Evolutionary conservation across 2,113 vertebrate genomes (phyloP).

Genomic region (Atlantisia rogersi): DNA sequence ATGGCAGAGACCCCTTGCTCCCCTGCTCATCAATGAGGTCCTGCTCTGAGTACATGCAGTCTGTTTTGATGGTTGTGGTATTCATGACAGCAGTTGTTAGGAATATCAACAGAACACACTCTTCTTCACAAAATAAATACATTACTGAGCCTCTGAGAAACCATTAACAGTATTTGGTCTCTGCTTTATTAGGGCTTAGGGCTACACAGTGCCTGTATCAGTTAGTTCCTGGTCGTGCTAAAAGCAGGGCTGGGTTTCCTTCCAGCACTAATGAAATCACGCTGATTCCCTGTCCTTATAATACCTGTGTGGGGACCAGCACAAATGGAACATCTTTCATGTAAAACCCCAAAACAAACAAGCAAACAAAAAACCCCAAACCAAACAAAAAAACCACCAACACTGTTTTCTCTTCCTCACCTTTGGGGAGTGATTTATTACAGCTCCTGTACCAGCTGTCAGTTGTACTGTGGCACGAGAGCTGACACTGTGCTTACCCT

Average conservation of each 20-base stretch:
- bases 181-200: not conserved
- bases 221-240: not conserved
- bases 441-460: not conserved
- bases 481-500: not conserved
- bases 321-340: not conserved
- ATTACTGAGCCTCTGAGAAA: not conserved
- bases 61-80: not conserved
- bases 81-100: not conserved
- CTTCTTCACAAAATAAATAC: not conserved
- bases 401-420: not conserved
- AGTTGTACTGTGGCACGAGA: rapidly evolving
- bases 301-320: not conserved
- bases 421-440: not conserved
- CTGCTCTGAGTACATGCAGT: not conserved
- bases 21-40: not conserved
- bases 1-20: too few species aligned
- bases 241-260: not conserved
- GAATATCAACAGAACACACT: not conserved
- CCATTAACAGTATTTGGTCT: not conserved
- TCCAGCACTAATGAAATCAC: not conserved
- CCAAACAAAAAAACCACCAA: not conserved
- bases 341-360: rapidly evolving
- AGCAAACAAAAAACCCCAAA: not conserved
- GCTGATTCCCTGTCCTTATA: not conserved
- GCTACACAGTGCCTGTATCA: not conserved